A percentile compares a stretch with the other conserved stretches of the same genome.
Conservation (phyloP, 2,888 invertebrate genomes). For the Nemoura dubitans region DNA sequence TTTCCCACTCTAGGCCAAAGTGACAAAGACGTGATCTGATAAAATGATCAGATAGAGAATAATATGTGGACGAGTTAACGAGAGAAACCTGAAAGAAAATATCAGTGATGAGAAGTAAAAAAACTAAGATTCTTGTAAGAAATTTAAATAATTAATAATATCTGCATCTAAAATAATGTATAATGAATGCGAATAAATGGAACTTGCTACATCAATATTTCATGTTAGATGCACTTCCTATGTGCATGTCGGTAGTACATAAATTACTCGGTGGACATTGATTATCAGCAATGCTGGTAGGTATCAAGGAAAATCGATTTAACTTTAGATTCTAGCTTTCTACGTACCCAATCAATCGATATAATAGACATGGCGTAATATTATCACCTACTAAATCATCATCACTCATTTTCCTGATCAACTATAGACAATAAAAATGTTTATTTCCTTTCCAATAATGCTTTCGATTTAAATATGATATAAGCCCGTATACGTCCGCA, state of each 20-base stretch:
- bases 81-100: neutral
- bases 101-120: neutral
- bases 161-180: neutral
- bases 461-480: neutral
- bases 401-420: neutral
- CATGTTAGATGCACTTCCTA: neutral
- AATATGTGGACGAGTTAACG: neutral
- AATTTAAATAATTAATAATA: neutral
- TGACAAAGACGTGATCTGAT: neutral
- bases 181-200: neutral
- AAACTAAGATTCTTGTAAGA: neutral
- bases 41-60: neutral
- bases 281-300: neutral
- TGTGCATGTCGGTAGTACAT: neutral
- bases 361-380: neutral
- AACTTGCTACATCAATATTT: neutral
- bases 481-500: neutral
- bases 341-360: neutral
- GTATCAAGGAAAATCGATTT: neutral
- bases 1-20: neutral
- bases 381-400: neutral
- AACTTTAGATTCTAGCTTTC: neutral
- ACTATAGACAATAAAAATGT: neutral
- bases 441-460: neutral
- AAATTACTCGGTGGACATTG: neutral